Percentiles rank a stretch among this genome's conserved stretches.
phyloP scores from a whole-genome alignment of 2,113 vertebrate species.

The Carassius gibelio region DNA sequence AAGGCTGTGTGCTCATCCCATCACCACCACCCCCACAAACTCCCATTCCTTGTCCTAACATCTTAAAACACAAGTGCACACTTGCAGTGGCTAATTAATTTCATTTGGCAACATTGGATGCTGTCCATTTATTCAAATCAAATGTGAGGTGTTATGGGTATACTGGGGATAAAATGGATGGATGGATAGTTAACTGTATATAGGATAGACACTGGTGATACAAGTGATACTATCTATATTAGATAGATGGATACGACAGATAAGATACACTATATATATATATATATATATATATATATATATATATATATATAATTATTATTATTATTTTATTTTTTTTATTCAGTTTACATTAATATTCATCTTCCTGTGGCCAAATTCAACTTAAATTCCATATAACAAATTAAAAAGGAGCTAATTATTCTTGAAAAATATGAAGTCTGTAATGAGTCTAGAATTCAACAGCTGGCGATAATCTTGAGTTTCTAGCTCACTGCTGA shows the following conservation, averaged over 20 bases:
- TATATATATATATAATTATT: too few relatives aligned
- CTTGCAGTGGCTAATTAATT: conserved; percentile 17
- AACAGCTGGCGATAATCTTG: not conserved
- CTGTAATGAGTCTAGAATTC: not conserved
- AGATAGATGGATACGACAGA: too few relatives aligned
- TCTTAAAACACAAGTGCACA: not conserved
- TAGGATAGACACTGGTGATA: too few relatives aligned
- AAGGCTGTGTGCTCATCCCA: conserved; percentile 55
- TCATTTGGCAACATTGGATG: not conserved
- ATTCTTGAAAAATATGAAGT: not conserved
- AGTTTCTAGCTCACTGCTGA: conserved; percentile 20
- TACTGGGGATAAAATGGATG: not conserved
- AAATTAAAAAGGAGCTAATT: not conserved
- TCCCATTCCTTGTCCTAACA: not conserved
- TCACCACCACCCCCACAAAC: conserved; percentile 18
- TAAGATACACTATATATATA: too few relatives aligned
- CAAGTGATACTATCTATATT: too few relatives aligned
- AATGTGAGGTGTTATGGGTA: not conserved
- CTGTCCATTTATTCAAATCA: not conserved
- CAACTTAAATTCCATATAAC: not conserved
- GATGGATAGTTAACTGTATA: not conserved
- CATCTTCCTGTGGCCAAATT: not conserved
- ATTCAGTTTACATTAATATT: not conserved
- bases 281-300: too few relatives aligned
- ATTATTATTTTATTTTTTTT: too few relatives aligned